Evolutionary conservation across 2,888 invertebrate species (phyloP).

Genomic region (Adelognathus sp.): DNA sequence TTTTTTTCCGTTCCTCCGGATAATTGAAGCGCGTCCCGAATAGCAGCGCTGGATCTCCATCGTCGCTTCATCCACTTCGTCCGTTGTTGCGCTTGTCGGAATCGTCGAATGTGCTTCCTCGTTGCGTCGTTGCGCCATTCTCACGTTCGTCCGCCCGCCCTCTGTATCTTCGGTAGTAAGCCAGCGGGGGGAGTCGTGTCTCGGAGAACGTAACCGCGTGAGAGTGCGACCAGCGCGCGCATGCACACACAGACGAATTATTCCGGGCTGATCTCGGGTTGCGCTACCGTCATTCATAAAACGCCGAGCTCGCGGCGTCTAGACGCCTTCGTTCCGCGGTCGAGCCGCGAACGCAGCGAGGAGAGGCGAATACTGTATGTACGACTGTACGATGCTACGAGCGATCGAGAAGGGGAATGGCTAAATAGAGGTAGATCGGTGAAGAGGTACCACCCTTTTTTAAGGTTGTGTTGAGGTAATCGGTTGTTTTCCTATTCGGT

Average conservation of each 20-base stretch:
- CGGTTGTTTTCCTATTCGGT: too few species aligned
- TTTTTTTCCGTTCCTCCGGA: neutral
- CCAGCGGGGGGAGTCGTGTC: neutral
- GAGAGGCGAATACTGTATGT: neutral
- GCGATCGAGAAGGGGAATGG: neutral
- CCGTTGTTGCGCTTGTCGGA: neutral
- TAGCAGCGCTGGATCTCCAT: neutral
- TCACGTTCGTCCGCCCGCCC: too few species aligned
- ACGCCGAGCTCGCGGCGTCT: constrained; percentile 31
- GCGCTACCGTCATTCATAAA: constrained; percentile 47
- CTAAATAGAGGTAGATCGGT: neutral
- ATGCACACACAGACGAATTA: constrained; percentile 7
- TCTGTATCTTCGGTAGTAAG: neutral
- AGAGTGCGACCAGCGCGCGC: neutral
- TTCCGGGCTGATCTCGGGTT: constrained; percentile 17
- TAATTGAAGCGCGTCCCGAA: constrained; percentile 2
- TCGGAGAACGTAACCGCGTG: neutral
- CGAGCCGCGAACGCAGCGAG: neutral
- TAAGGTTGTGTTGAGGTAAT: too few species aligned
- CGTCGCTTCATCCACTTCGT: constrained; percentile 7
- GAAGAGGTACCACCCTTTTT: too few species aligned
- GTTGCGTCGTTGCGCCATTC: neutral
- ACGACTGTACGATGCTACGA: constrained; percentile 3
- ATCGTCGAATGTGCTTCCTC: constrained; percentile 19
- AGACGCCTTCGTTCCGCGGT: constrained; percentile 8